phyloP scores from a whole-genome alignment of 1,140 invertebrate genomes.

The Medauroidea extradentata region DNA sequence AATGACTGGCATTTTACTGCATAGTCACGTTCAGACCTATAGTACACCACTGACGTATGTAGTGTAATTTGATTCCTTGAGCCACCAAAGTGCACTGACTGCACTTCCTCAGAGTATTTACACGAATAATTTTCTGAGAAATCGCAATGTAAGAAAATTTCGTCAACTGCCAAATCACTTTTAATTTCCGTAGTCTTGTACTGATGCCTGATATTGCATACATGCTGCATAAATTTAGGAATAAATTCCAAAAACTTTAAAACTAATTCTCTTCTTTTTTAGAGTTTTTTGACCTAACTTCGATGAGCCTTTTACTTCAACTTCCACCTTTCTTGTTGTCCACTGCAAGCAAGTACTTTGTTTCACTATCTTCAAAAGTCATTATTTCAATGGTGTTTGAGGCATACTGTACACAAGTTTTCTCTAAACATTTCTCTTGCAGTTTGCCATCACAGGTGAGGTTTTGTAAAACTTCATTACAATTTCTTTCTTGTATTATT shows the following conservation, averaged over 20 bases:
- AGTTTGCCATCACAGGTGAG: neutral
- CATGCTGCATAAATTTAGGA: conserved; percentile 2
- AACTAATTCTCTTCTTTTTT: neutral
- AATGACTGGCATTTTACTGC: conserved; percentile 13
- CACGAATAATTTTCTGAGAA: conserved; percentile 15
- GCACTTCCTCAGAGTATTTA: conserved; percentile 13
- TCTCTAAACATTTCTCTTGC: too few species aligned
- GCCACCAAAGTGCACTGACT: conserved; percentile 16
- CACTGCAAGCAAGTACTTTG: neutral
- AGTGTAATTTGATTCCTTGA: conserved; percentile 13
- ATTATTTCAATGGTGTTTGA: neutral
- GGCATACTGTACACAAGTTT: neutral
- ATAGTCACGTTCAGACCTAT: neutral
- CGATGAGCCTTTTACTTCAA: neutral
- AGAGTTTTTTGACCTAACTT: neutral
- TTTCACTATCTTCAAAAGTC: neutral
- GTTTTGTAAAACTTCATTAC: neutral
- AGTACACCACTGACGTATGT: conserved; percentile 6
- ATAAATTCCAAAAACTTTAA: neutral
- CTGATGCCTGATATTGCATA: conserved; percentile 3
- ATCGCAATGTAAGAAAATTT: conserved; percentile 8
- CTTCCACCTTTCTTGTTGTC: neutral
- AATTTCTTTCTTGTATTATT: conserved; percentile 1
- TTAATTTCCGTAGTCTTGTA: neutral
- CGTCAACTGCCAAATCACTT: conserved; percentile 2